Evolutionary conservation across 2,888 invertebrate genomes (phyloP).

Genomic region (Brachypalpus laphriformis): DNA sequence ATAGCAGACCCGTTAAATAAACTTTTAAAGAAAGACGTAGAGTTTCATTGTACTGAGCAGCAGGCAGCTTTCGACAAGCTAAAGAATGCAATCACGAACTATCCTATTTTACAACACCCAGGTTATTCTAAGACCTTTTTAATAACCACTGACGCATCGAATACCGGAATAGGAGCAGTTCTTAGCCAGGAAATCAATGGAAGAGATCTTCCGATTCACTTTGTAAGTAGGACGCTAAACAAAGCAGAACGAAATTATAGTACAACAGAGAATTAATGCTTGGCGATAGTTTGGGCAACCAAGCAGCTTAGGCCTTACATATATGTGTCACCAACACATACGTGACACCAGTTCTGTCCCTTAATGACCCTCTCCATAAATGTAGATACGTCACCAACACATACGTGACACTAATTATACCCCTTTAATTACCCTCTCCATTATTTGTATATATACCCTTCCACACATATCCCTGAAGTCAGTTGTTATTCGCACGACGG

Average conservation of each 20-base stretch:
- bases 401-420: too few species aligned
- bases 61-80: conserved; percentile 38
- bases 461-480: too few species aligned
- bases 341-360: too few species aligned
- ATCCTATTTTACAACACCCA: conserved; percentile 27
- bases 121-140: conserved; percentile 49
- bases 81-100: conserved; percentile 11
- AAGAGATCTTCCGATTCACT: not conserved
- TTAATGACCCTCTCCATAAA: too few species aligned
- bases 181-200: not conserved
- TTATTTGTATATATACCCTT: too few species aligned
- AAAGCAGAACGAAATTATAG: not conserved
- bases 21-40: conserved; percentile 64
- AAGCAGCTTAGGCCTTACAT: conserved; percentile 79
- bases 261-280: not conserved
- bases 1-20: conserved; percentile 64
- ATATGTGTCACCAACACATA: too few species aligned
- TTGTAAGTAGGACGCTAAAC: not conserved
- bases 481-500: too few species aligned
- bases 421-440: too few species aligned
- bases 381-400: too few species aligned
- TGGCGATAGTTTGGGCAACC: conserved; percentile 77
- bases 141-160: conserved; percentile 75
- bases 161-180: not conserved
- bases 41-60: conserved; percentile 54